Conservation (phyloP, 2,113 vertebrate genomes). For the Himantopus leucocephalus region DNA sequence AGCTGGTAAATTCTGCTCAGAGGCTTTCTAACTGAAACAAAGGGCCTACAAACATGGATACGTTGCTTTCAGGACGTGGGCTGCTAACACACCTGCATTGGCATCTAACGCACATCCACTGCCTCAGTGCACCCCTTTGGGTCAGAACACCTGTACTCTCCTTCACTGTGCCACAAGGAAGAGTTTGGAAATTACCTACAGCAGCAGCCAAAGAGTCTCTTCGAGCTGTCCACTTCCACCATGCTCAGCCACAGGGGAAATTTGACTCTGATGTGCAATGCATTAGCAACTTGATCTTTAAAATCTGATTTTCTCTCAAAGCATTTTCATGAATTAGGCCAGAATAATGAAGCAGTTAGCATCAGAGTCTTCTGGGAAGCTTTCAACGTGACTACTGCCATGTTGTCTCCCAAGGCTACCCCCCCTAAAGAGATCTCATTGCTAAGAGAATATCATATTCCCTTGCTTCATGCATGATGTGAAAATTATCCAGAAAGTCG, state of each 20-base stretch:
- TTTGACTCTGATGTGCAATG: background rate
- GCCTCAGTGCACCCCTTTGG: background rate
- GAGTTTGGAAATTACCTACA: background rate
- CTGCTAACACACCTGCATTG: too few relatives aligned
- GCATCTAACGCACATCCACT: too few relatives aligned
- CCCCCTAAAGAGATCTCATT: background rate
- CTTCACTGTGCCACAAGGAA: background rate
- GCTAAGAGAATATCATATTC: background rate
- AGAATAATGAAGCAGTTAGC: constrained; percentile 4
- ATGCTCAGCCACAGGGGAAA: background rate
- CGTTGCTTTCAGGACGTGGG: background rate
- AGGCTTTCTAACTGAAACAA: background rate
- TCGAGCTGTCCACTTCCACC: background rate
- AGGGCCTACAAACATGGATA: background rate
- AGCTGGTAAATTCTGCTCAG: background rate
- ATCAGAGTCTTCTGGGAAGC: background rate
- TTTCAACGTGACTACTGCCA: background rate
- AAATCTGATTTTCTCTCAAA: background rate
- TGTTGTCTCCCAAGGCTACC: background rate
- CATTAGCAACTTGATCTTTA: background rate
- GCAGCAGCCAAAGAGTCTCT: background rate
- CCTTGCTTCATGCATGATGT: background rate
- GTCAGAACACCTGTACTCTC: background rate
- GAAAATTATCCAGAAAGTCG: background rate
- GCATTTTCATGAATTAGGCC: background rate